Base-by-base conservation (phyloP, 2,113 vertebrate species). In the Erythrolamprus reginae region DNA sequence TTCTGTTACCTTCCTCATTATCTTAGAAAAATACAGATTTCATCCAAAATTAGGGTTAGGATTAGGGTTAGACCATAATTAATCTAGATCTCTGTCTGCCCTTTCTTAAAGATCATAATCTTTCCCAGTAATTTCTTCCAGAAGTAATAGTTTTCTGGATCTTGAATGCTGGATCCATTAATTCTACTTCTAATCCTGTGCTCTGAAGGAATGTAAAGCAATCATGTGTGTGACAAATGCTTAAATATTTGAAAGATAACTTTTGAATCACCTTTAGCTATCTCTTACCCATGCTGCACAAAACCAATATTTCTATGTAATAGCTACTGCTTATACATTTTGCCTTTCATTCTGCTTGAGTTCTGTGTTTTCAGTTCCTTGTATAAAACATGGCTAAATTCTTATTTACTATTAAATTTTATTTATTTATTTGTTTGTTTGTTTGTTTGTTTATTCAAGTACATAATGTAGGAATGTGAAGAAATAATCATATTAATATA, bases 1-100 rank as follows among this genome's bases (percentile, higher is more conserved):
- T 23, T 85, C 33, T 84, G 26, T 84, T 89, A 88, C 10, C 86
- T 91, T 83, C 33, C 90, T 33, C 55, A 92, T 92, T 92, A 28
- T 58, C 8, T 45, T 33, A 88, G 56, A 90, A 91, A 87, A n/a
- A 89, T 33, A 50, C 24, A 28, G 42, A 5, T 3, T 26, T 33
- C 45, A 86, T 28, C 5, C 45, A 15, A 65, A 85, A 52, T 89
- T 45, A 45, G 45, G 45, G 45, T 45, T 45, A 45, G 45, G 45
- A 5, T 45, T 45, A 45, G 45, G 45, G 45, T 45, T 45, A 61
- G 7, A 28, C 23, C 53, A 53, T 89, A 38, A 38, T 33, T 90
- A n/a, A 53, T 91, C 19, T 87, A 53, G 58, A 9, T 84, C 82
- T 48, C 33, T 83, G 1, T 84, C 48, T 65, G 42, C 33, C 12